A percentile compares a stretch with the other conserved stretches of the same genome.
Conservation (phyloP, 2,113 vertebrate species). For the Vidua chalybeata region DNA sequence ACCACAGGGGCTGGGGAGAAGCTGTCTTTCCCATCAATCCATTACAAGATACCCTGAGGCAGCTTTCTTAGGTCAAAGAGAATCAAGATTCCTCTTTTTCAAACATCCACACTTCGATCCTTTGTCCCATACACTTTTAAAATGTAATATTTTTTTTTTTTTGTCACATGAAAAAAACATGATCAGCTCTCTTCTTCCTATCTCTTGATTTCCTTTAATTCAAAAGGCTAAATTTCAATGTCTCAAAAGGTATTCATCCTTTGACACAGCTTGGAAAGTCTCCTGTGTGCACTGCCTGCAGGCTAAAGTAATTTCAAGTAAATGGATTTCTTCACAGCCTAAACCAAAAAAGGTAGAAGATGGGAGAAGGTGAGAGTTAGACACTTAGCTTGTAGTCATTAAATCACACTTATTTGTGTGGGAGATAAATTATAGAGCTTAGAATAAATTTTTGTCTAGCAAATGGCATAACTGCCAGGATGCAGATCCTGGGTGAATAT, state of each 20-base stretch:
- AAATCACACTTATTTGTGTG: background rate
- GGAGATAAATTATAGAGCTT: background rate
- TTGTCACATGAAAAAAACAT: background rate
- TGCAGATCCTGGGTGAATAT: background rate
- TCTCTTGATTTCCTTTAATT: background rate
- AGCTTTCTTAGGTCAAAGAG: background rate
- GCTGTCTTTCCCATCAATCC: background rate
- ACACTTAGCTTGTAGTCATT: background rate
- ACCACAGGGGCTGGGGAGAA: background rate
- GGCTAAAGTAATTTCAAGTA: background rate
- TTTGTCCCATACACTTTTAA: background rate
- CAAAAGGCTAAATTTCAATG: background rate
- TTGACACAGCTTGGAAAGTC: background rate
- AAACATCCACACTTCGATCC: background rate
- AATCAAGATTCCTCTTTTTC: background rate
- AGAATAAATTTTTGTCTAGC: background rate
- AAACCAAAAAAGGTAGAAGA: background rate
- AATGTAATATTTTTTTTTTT: background rate
- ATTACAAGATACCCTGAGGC: background rate
- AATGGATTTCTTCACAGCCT: background rate
- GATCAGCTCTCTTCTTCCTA: background rate
- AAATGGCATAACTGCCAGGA: background rate
- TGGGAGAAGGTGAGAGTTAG: background rate
- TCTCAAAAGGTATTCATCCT: background rate
- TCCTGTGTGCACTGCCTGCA: background rate